A percentile compares a stretch with the other conserved stretches of the same genome.
Conservation (phyloP, 2,797 vertebrate species). For the Chrysocyon brachyurus region DNA sequence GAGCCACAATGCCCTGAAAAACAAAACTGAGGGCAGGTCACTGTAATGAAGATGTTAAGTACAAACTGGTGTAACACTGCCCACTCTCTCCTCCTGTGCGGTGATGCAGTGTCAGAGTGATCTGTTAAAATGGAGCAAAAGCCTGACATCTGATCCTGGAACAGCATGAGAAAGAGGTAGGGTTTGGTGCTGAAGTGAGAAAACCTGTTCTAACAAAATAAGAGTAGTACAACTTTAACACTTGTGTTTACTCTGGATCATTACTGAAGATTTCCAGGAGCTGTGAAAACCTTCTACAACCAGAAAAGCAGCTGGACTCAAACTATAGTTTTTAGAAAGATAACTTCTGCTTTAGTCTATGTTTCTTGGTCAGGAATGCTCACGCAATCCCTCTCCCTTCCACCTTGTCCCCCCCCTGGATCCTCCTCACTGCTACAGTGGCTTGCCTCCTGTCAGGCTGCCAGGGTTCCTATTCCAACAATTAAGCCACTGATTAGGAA, state of each 20-base stretch:
- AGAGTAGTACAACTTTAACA: neutral
- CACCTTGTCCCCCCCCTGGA: neutral
- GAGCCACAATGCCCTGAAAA: neutral
- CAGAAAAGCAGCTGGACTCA: neutral
- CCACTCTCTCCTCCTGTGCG: neutral
- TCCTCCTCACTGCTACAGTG: too few relatives aligned
- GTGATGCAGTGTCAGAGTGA: rapidly evolving
- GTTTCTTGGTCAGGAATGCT: neutral
- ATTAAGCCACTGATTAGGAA: neutral
- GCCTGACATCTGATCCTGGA: neutral
- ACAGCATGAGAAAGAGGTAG: neutral
- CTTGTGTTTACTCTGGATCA: neutral
- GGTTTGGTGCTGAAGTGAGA: neutral
- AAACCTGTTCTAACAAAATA: neutral
- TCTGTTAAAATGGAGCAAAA: too few relatives aligned
- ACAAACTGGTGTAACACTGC: neutral
- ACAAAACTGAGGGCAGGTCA: neutral
- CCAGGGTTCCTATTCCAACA: neutral
- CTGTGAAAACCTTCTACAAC: neutral
- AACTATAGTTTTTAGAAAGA: neutral
- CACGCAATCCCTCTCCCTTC: neutral
- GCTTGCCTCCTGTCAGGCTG: neutral
- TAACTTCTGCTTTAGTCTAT: neutral
- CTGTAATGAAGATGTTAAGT: neutral
- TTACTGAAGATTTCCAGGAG: neutral